These are phyloP conservation scores for Dendroctonus valens DNA, from an alignment of 1,140 invertebrate genomes.

Conservation along the genomic window DNA sequence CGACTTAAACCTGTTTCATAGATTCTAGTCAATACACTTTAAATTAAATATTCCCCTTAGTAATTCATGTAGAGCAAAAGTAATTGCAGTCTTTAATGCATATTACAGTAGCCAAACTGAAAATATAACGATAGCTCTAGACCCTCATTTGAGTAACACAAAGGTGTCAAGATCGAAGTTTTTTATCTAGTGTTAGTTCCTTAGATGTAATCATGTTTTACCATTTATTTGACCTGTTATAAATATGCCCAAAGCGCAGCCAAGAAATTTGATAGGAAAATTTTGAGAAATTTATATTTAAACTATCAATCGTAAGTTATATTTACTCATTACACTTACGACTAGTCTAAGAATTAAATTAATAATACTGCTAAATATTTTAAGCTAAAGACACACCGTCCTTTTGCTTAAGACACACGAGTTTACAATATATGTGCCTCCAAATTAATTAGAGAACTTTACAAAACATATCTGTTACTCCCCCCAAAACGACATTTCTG, in stretches of 20 bases:
- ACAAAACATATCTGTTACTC: no score
- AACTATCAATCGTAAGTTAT: background rate
- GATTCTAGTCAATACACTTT: no score
- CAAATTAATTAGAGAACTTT: background rate
- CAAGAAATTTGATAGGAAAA: background rate
- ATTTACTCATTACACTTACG: background rate
- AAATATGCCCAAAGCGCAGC: background rate
- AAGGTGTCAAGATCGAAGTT: no score
- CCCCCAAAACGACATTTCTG: no score
- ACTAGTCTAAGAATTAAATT: slow-evolving; percentile 3
- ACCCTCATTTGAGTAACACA: no score
- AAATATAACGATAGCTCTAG: no score
- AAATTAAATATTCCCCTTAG: no score
- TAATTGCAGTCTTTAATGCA: no score
- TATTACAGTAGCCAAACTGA: no score
- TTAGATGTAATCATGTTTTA: background rate
- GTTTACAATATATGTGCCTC: slow-evolving; percentile 1
- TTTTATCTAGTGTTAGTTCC: background rate
- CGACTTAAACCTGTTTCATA: no score
- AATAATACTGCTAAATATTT: slow-evolving; percentile 5
- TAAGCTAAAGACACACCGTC: slow-evolving; percentile 4
- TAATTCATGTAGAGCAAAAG: no score
- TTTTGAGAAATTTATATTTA: background rate
- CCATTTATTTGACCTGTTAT: background rate
- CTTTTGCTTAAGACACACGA: slow-evolving; percentile 2